A percentile compares a stretch with the other conserved stretches of the same genome.
Conservation (phyloP, 2,888 invertebrate species). For the Microchrysa polita region DNA sequence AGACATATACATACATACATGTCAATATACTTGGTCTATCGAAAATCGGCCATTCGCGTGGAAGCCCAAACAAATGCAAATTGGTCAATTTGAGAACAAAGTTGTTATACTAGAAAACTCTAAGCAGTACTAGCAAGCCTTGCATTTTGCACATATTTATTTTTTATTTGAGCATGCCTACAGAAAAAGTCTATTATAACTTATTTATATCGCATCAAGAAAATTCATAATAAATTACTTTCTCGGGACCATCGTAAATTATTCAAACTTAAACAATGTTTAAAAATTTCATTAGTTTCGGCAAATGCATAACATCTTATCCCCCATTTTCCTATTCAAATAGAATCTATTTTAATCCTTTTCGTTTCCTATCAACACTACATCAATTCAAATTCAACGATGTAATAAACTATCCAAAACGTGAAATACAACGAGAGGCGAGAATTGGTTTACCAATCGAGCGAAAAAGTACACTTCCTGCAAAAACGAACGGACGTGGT, state of each 20-base stretch:
- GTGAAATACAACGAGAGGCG: conserved; percentile 10
- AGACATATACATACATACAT: too few species aligned
- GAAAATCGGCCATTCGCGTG: too few species aligned
- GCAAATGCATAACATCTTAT: background rate
- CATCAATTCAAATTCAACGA: conserved; percentile 34
- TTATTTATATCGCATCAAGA: background rate
- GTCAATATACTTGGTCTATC: too few species aligned
- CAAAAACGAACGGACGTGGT: conserved; percentile 7
- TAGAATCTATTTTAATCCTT: background rate
- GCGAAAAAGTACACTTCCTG: background rate
- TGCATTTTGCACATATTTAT: too few species aligned
- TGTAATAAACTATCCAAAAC: conserved; percentile 23
- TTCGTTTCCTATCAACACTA: background rate
- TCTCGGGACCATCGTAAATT: background rate
- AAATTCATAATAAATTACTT: background rate
- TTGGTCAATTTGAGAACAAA: too few species aligned
- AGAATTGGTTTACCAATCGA: background rate
- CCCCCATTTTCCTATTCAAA: background rate
- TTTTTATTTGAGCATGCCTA: too few species aligned
- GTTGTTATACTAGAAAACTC: too few species aligned
- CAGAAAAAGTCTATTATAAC: too few species aligned
- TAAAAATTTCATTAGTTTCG: conserved; percentile 18
- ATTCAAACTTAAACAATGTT: background rate
- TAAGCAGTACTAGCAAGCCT: too few species aligned
- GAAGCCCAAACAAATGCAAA: too few species aligned